Evolutionary conservation across 2,888 invertebrate genomes (phyloP).

Genomic region (Caenorhabditis sp.): DNA sequence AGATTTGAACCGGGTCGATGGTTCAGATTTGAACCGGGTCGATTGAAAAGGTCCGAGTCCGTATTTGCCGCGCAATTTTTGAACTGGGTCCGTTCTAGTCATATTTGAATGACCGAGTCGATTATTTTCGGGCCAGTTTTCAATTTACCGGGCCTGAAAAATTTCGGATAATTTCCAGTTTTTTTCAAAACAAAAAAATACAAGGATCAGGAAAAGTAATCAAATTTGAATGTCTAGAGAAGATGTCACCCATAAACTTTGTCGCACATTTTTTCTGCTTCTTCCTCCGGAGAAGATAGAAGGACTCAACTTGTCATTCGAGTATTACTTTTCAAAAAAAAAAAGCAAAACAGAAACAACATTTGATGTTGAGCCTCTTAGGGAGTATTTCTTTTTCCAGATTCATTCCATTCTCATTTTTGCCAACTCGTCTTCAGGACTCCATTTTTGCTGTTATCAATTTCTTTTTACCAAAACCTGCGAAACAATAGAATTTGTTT

Average conservation of each 20-base stretch:
- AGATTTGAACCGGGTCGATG: too few species aligned
- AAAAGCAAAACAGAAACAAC: background rate
- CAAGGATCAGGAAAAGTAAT: too few species aligned
- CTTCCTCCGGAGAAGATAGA: too few species aligned
- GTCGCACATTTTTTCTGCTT: background rate
- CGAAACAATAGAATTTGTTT: background rate
- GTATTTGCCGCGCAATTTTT: too few species aligned
- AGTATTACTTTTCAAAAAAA: background rate
- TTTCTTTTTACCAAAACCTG: constrained; percentile 36
- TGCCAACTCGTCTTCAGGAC: constrained; percentile 49
- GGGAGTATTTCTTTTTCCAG: constrained; percentile 26
- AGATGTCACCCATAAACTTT: background rate
- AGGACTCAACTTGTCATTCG: background rate
- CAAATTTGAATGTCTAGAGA: background rate
- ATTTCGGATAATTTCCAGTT: too few species aligned
- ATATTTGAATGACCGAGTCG: too few species aligned
- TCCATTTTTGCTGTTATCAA: constrained; percentile 27
- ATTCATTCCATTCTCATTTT: constrained; percentile 45
- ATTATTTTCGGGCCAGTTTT: too few species aligned
- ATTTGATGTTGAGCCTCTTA: background rate
- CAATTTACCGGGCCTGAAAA: too few species aligned
- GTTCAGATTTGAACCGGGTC: too few species aligned
- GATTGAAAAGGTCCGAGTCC: too few species aligned
- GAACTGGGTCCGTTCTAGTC: too few species aligned
- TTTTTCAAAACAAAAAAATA: too few species aligned